Evolutionary conservation across 2,888 invertebrate genomes (phyloP).

Genomic region (Diarsia rubi): DNA sequence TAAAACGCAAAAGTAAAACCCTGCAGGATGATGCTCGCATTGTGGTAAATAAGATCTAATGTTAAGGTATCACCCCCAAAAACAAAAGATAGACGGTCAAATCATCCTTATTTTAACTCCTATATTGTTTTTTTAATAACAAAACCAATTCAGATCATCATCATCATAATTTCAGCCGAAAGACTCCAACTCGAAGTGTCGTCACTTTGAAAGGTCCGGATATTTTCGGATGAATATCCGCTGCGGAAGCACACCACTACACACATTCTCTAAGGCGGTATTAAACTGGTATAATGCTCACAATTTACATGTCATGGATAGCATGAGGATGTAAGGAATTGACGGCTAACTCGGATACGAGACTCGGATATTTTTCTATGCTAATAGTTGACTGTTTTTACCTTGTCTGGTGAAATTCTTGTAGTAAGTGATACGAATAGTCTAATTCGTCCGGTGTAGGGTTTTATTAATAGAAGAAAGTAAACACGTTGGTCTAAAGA

Average conservation of each 20-base stretch:
- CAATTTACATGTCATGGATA: slow-evolving; percentile 64
- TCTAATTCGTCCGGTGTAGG: background rate
- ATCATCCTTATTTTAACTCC: background rate
- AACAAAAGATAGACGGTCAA: too few species aligned
- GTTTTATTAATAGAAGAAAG: background rate
- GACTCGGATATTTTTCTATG: slow-evolving; percentile 34
- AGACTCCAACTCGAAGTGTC: too few species aligned
- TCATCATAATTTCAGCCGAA: too few species aligned
- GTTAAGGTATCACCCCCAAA: background rate
- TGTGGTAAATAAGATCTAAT: background rate
- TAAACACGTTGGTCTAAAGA: background rate
- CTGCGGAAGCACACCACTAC: slow-evolving; percentile 35
- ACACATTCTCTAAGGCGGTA: slow-evolving; percentile 37
- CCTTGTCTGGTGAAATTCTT: slow-evolving; percentile 10
- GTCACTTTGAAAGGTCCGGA: background rate
- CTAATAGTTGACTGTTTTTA: slow-evolving; percentile 22
- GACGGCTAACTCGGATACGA: slow-evolving; percentile 37
- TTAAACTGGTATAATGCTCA: slow-evolving; percentile 57
- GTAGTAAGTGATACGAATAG: background rate
- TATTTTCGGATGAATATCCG: slow-evolving; percentile 30
- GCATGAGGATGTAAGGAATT: slow-evolving; percentile 55
- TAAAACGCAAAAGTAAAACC: background rate
- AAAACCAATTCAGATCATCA: too few species aligned
- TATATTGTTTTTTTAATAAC: background rate
- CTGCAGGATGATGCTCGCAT: background rate